Conservation (phyloP, 2,797 vertebrate species). For the Malurus leucopterus region DNA sequence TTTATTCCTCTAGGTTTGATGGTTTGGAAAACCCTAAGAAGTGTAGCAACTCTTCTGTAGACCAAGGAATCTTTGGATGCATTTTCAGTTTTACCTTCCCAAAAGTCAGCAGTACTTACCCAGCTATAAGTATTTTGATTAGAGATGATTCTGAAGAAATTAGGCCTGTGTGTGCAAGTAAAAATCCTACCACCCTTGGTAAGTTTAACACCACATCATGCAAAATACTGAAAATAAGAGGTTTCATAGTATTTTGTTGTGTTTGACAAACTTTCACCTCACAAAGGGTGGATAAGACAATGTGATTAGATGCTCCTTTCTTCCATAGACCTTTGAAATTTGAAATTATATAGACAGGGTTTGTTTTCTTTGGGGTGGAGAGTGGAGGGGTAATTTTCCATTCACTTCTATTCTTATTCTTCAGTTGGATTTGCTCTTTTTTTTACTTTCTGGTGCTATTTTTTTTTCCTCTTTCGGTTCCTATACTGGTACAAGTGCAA, state of each 20-base stretch:
- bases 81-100: constrained; percentile 49
- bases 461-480: not conserved
- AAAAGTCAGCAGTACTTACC: not conserved
- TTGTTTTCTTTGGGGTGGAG: not conserved
- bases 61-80: constrained; percentile 48
- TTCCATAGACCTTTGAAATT: not conserved
- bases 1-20: constrained; percentile 50
- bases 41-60: constrained; percentile 46
- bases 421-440: not conserved
- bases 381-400: not conserved
- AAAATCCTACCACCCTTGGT: constrained; percentile 34
- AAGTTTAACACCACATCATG: not conserved
- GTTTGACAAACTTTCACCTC: not conserved
- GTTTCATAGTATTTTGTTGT: not conserved
- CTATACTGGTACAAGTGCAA: not conserved
- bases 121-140: constrained; percentile 23
- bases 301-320: not conserved
- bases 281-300: not conserved
- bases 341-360: not conserved
- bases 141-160: constrained; percentile 7
- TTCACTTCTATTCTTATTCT: not conserved
- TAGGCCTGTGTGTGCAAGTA: constrained; percentile 27
- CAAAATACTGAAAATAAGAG: not conserved
- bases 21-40: constrained; percentile 11
- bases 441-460: not conserved